phyloP scores from a whole-genome alignment of 2,113 vertebrate genomes.

The Brachyhypopomus occidentalis region DNA sequence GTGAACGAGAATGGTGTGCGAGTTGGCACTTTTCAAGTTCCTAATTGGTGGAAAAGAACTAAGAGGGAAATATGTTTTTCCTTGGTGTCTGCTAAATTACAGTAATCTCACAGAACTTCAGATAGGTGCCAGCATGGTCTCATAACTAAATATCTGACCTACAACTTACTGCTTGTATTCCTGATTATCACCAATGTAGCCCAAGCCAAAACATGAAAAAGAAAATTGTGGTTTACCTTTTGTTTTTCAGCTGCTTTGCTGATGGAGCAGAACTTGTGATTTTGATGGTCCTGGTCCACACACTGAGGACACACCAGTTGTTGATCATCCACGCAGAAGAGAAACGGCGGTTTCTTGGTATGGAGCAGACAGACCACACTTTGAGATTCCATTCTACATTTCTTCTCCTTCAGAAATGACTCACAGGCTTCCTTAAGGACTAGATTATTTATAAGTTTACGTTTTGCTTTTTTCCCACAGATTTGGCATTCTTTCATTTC shows the following conservation, averaged over 20 bases:
- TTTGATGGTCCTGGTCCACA: slow-evolving; percentile 12
- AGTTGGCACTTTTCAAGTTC: too few relatives aligned
- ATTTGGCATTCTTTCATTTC: neutral
- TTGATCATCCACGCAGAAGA: slow-evolving; percentile 22
- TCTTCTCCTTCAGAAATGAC: slow-evolving; percentile 6
- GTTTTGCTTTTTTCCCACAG: neutral
- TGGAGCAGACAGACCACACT: slow-evolving; percentile 10
- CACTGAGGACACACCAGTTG: slow-evolving; percentile 25
- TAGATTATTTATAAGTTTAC: neutral
- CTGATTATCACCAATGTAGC: too few relatives aligned
- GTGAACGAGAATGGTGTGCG: too few relatives aligned
- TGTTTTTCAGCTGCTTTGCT: slow-evolving; percentile 12
- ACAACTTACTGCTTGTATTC: too few relatives aligned
- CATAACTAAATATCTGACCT: too few relatives aligned
- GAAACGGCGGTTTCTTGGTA: neutral
- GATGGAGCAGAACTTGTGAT: slow-evolving; percentile 30
- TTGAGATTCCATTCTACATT: neutral
- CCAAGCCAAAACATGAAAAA: neutral
- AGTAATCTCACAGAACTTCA: too few relatives aligned
- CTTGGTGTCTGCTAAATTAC: too few relatives aligned
- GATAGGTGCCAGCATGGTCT: too few relatives aligned
- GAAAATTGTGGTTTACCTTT: neutral
- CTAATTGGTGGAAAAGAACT: too few relatives aligned
- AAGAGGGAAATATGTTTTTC: too few relatives aligned
- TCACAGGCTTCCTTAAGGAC: slow-evolving; percentile 15